Conservation (phyloP, 1,140 invertebrate species). For the Sipha flava region DNA sequence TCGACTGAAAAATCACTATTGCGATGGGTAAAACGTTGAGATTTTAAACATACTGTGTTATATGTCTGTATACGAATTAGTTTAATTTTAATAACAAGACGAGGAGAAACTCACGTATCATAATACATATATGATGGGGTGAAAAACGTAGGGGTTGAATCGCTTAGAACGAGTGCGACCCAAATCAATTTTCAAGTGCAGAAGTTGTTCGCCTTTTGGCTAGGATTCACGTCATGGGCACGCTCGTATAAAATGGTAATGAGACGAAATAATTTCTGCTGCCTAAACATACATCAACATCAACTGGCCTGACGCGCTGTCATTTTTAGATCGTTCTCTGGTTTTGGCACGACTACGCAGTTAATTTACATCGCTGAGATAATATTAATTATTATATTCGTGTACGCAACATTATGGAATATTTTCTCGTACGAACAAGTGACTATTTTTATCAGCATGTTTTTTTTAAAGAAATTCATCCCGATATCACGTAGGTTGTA, state of each 20-base stretch:
- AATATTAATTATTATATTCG: background rate
- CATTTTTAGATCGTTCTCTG: constrained; percentile 22
- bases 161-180: constrained; percentile 13
- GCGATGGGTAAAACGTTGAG: too few species aligned
- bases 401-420: background rate
- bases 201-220: constrained; percentile 16
- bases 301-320: constrained; percentile 8
- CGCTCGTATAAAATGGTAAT: constrained; percentile 8
- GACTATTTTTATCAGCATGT: background rate
- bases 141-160: constrained; percentile 1
- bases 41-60: too few species aligned
- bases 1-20: too few species aligned
- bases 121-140: background rate
- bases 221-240: constrained; percentile 16
- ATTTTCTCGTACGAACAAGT: background rate
- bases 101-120: background rate
- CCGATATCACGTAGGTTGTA: too few species aligned
- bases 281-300: constrained; percentile 27
- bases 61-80: too few species aligned
- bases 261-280: constrained; percentile 30
- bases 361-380: background rate
- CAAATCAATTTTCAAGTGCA: constrained; percentile 32
- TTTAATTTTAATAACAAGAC: background rate
- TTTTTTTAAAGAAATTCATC: too few species aligned
- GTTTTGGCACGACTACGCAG: constrained; percentile 2